These are phyloP conservation scores for Tetraneura akinire DNA, from an alignment of 1,140 invertebrate genomes.

Conservation along the genomic window DNA sequence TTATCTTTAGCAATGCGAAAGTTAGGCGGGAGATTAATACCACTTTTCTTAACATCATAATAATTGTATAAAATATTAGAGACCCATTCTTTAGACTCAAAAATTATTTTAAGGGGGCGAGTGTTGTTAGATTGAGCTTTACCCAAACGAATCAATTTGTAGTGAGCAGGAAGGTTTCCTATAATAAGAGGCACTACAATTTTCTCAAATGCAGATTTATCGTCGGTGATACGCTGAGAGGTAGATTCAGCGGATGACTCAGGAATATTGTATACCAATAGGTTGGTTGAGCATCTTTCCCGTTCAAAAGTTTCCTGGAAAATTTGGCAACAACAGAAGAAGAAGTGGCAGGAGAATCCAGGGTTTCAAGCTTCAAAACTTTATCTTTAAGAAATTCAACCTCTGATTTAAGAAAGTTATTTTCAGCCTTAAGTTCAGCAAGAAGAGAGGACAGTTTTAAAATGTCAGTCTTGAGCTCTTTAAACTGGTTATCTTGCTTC, in stretches of 20 bases:
- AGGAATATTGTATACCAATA: neutral
- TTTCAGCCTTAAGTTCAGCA: neutral
- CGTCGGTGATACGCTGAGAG: neutral
- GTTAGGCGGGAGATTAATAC: neutral
- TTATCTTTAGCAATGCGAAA: neutral
- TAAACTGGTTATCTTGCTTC: neutral
- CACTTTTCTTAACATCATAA: neutral
- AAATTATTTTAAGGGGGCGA: neutral
- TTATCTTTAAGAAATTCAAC: neutral
- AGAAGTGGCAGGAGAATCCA: neutral
- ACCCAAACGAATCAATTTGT: neutral
- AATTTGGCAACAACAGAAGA: neutral
- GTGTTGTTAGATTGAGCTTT: neutral
- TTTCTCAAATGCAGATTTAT: conserved; percentile 1
- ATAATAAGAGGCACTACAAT: neutral
- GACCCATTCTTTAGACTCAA: neutral
- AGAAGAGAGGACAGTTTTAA: neutral
- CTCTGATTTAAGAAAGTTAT: neutral
- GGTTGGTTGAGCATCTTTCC: neutral
- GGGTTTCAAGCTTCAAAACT: neutral
- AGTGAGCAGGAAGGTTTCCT: neutral
- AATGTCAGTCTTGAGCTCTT: neutral
- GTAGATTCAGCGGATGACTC: neutral
- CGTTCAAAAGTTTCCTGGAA: neutral
- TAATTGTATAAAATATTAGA: neutral